Conservation (phyloP, 2,888 invertebrate genomes). For the Tachina fera region DNA sequence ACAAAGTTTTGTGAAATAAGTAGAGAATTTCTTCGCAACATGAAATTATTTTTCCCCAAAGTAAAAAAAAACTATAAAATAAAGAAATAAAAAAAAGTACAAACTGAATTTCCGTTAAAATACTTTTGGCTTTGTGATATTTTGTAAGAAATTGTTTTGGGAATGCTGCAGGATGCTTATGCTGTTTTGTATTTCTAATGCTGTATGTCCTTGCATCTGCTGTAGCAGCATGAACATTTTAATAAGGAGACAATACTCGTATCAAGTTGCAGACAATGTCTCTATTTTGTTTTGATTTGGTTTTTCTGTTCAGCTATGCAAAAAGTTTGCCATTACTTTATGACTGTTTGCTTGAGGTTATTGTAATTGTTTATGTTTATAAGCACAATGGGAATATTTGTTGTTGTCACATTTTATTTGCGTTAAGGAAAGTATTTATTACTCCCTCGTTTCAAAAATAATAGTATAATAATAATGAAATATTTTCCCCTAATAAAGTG, state of each 20-base stretch:
- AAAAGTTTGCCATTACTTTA: constrained; percentile 38
- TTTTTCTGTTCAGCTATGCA: constrained; percentile 23
- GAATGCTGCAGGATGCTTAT: constrained; percentile 39
- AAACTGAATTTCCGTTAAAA: constrained; percentile 56
- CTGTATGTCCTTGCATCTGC: not conserved
- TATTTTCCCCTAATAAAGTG: too few species aligned
- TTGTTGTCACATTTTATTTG: not conserved
- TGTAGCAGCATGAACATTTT: constrained; percentile 19
- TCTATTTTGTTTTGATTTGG: not conserved
- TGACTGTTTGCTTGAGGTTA: constrained; percentile 23
- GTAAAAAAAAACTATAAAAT: not conserved
- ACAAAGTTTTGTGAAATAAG: constrained; percentile 31
- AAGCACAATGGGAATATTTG: constrained; percentile 22
- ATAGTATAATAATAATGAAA: too few species aligned
- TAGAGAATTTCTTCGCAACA: constrained; percentile 39
- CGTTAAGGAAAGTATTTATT: too few species aligned
- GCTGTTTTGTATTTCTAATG: constrained; percentile 14
- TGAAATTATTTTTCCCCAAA: constrained; percentile 39
- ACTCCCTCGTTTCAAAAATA: too few species aligned
- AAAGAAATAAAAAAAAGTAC: not conserved
- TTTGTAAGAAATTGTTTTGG: constrained; percentile 29
- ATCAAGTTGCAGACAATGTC: constrained; percentile 50
- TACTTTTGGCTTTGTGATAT: constrained; percentile 21
- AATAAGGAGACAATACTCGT: constrained; percentile 18
- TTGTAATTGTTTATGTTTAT: constrained; percentile 25